Evolutionary conservation across 2,888 invertebrate genomes (phyloP), one percentile per base, ranked within the genome.

Genomic region (Dicycla oo): DNA sequence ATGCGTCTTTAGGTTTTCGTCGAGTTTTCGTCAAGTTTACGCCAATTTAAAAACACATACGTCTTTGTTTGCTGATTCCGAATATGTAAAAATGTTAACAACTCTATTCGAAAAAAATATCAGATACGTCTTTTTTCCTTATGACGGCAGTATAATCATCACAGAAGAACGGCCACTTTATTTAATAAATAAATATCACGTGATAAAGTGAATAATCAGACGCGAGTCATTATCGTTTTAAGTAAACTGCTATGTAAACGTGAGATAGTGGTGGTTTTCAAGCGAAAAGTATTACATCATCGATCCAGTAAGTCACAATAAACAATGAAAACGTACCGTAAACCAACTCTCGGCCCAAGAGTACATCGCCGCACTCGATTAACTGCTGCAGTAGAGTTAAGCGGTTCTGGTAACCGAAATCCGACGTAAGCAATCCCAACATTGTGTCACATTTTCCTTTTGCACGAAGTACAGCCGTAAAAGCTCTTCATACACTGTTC

Each of bases 321-420:
- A 62, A 64, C 40, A 62, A 69, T 53, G 53, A 54, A 51, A 69
- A 86, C 88, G 69, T 87, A 94, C 95, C 95, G 73, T 90, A 95
- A 54, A 92, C 87, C 67, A 92, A 87, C 49, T 93, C 91, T n/a
- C 89, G 88, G 40, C 92, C 94, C 43, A 95, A 83, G 71, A 94
- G 85, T 23, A 94, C 93, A 78, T 96, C 95, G 0, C 95, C 95
- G 70, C 95, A 95, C 20, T 95, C 95, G 30, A 95, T 94, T 73
- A 96, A 89, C 80, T 95, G 95, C 86, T 95, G 94, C 34, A 96
- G 88, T 69, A 95, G 84, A 45, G 92, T 93, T 87, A 95, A 81
- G 34, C 93, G 94, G 84, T 91, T 94, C 88, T 95, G 93, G 75
- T 94, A 94, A 75, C 93, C 93, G 74, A 93, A 96, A 87, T 95